Evolutionary conservation across 2,888 invertebrate genomes (phyloP), one percentile per base, ranked within the genome.

Genomic region (Criorhina ranunculi): DNA sequence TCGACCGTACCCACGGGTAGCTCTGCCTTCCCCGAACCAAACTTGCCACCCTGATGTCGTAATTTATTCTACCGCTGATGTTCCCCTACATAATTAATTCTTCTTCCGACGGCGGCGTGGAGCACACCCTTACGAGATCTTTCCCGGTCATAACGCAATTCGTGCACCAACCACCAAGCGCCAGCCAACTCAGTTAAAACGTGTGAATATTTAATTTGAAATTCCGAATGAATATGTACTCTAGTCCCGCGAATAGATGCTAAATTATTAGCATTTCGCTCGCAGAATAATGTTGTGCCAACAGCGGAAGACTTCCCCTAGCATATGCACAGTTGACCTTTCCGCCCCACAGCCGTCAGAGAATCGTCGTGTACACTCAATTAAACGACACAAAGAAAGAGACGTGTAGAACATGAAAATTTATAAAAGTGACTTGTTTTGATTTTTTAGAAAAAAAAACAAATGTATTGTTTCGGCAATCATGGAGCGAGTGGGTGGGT

Each of bases 21-120:
- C 24, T n/a, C 29, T 15, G 15, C 17, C 31, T 9, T 19, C 60
- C 6, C 9, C 42, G 15, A 12, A 12, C 15, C 33, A 24, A n/a
- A 24, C 24, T 3, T 24, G 4, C 24, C 24, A 24, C 24, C 6
- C n/a, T 12, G 42, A 35, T 60, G 73, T 46, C 59, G 79, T 83
- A 79, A 83, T 79, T 79, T 79, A 73, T 73, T 67, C 67, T 42
- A 40, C 55, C 62, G 49, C 62, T 69, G 62, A 69, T 66, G 55
- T 73, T 73, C n/a, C 40, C 67, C 49, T 75, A 37, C 73, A 83
- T 83, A 79, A 83, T 83, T 79, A 79, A 83, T 83, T 83, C 83
- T 49, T 73, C 40, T 78, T 55, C 46, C 8, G 31, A 55, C 46
- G 37, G 19, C 11, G 33, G 17, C 15, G 66, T 5, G 5, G 5